Base-by-base conservation (phyloP, 2,797 vertebrate species). In the Spea hammondii region DNA sequence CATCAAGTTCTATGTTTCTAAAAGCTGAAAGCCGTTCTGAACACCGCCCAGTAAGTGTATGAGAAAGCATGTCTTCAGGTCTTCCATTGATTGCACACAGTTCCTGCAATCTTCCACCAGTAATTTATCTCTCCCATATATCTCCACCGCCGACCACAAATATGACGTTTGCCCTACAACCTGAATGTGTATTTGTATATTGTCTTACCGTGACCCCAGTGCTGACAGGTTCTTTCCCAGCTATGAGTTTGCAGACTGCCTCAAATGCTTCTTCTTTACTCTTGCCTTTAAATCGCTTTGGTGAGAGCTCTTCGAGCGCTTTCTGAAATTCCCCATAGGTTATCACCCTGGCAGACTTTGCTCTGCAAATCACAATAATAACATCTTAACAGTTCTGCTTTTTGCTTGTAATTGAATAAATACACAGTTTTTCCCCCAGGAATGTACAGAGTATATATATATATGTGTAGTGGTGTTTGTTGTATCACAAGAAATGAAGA, bases 231-330 rank as follows among this genome's bases (percentile, higher is more conserved):
- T 95, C 97, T 79, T 92, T 93, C 55, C 95, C 94, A 13, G 95
- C 94, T 72, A 98, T 93, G 88, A 99, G 91, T 78, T 91, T 88
- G 86, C 91, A 89, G 59, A 97, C 93, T 74, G 95, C 92, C 65
- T 91, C 86, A 0, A 93, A 88, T 0, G 97, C 96, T 47, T 97
- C 96, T 67, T 98, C 95, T 62, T 95, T 94, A 86, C 89, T 94
- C 86, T 96, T 95, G 79, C 91, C 95, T 89, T 96, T 98, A 89
- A 98, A 99, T 76, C 93, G 92, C 87, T 97, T 97, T 0, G 89
- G 85, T 0, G 95, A 94, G 85, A 99, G 79, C 17, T 97, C 95
- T 77, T 95, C 94, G 85, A 99, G 88, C 0, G 96, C 97, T 82
- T 87, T 95, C 84, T 91, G 92, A 86, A 99, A 99, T 89, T 99